A percentile compares a stretch with the other conserved stretches of the same genome.
Evolutionary conservation across 1,140 invertebrate genomes (phyloP).

Genomic region (Caligus rogercresseyi): DNA sequence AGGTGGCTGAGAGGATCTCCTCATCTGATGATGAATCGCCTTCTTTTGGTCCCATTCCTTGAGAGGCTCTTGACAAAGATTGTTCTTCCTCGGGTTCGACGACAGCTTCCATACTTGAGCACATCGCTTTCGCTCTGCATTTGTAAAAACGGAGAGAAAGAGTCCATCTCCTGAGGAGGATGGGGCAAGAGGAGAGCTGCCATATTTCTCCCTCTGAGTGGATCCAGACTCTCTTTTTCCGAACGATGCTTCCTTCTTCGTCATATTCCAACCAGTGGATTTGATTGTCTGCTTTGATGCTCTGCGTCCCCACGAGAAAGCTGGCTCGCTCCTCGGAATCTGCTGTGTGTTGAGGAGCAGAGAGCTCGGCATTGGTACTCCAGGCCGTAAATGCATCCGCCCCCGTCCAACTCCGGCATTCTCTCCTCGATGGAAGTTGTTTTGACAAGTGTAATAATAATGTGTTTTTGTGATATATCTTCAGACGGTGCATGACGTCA

Average conservation of each 20-base stretch:
- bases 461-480: too few species aligned
- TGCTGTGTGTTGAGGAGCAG: neutral
- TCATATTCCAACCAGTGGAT: neutral
- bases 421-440: too few species aligned
- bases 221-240: neutral
- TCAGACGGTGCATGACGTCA: too few species aligned
- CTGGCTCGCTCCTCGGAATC: neutral
- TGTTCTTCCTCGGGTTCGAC: too few species aligned
- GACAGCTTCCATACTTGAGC: neutral
- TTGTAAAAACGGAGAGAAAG: neutral
- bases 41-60: too few species aligned
- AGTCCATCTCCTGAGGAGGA: neutral
- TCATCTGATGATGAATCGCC: too few species aligned
- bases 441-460: too few species aligned
- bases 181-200: neutral
- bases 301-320: neutral
- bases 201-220: slow-evolving; percentile 2
- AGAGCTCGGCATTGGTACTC: slow-evolving; percentile 5
- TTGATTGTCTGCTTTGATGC: neutral
- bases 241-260: neutral
- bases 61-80: too few species aligned
- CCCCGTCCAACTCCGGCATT: neutral
- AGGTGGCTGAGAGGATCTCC: neutral
- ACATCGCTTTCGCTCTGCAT: neutral
- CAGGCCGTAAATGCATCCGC: slow-evolving; percentile 5